Base-by-base conservation (phyloP, 1,140 invertebrate genomes). In the Arctopsyche grandis region DNA sequence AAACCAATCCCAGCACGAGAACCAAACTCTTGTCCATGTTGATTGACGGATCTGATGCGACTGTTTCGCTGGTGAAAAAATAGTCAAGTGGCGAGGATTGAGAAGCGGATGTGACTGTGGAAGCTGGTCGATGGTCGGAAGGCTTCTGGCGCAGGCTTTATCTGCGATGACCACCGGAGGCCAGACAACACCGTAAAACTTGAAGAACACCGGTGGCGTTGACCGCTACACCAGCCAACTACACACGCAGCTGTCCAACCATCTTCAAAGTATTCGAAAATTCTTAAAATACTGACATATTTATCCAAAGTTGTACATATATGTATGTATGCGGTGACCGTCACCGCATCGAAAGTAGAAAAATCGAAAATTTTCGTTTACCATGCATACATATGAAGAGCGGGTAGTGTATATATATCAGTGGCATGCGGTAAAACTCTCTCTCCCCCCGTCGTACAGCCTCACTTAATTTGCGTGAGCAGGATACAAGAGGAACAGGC, bases 151-250 rank as follows among this genome's bases (percentile, higher is more conserved):
- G 58, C 29, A 79, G 75, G 75, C 56, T 79, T 56, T 70, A 26
- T 38, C 71, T 44, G 69, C n/a, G 75, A 69, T 77, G 77, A 48
- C 63, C 63, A 24, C 74, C 48, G 63, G 70, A 70, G 44, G 58
- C 46, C 14, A 79, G 66, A 71, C 46, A 38, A 52, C 77, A 29
- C 58, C 77, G 66, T 77, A 69, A 69, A 77, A 70, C 74, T 56
- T 58, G 70, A 76, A 75, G 81, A 82, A 75, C 75, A 69, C 76
- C 70, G 71, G 76, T 78, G 80, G 80, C 81, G 81, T 77, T 82
- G 81, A 82, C 81, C 81, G 81, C 81, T 19, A 77, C 77, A 79
- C 80, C 58, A 38, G 78, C 75, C 79, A 77, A 77, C 75, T 63
- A 22, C 48, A 63, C 46, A 76, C 74, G 4, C 44, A 21, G 7